Base-by-base conservation (phyloP, 2,888 invertebrate species). In the Cheilosia vernalis region DNA sequence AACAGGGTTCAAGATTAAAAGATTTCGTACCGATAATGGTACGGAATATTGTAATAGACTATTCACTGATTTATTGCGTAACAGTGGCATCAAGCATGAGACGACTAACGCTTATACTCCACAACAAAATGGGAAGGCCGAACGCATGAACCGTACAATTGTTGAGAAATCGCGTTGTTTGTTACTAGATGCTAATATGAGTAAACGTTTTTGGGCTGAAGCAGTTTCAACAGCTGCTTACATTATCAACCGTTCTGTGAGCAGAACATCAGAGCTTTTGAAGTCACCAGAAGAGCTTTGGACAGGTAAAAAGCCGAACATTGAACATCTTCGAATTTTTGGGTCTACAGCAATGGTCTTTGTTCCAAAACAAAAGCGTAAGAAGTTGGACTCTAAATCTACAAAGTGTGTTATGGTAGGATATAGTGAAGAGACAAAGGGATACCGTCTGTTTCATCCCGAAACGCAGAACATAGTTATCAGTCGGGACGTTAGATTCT, bases 41-140 rank as follows among this genome's bases (percentile, higher is more conserved):
- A 49, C 47, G 19, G 66, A 66, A 42, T 67, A 53, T 51, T 73
- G 47, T 24, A 51, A 51, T 24, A 51, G 21, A 51, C 0, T 24
- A 5, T 15, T 24, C 13, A 1, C 9, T 13, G 13, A 51, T 0
- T 2, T 51, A 0, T 51, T 51, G 4, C 5, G 55, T 17, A 17
- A n/a, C 4, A 24, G 53, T 6, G 33, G 24, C 5, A 51, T 51
- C 10, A 30, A 15, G 13, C 33, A 63, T 37, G 24, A 40, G 72
- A 30, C 49, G 64, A 40, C 56, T n/a, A 55, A 19, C 17, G 55
- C 77, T 1, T 87, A 87, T 24, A 82, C 82, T 15, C 88, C 87
- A 9, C 79, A 88, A 55, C 88, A 88, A 73, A 88, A 87, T 51
- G 87, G 87, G 10, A 80, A 80, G 13, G 77, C 85, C 1, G 86